Conservation (phyloP, 2,797 vertebrate genomes). For the Sternotherus odoratus region DNA sequence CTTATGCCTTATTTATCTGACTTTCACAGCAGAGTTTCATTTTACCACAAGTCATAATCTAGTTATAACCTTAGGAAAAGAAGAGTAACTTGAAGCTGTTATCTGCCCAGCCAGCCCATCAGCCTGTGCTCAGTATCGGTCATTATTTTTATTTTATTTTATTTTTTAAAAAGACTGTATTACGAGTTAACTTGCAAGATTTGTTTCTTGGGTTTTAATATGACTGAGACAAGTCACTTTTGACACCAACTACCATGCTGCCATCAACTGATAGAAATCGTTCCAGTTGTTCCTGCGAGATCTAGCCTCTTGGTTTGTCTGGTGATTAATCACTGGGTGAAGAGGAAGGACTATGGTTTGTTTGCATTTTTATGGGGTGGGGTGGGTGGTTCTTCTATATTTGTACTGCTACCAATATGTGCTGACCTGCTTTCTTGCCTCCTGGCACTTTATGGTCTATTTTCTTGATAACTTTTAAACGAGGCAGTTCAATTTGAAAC, state of each 20-base stretch:
- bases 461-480: neutral
- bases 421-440: neutral
- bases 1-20: neutral
- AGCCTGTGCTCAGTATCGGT: neutral
- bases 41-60: neutral
- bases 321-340: neutral
- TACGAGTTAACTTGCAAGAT: neutral
- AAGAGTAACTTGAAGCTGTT: neutral
- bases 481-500: too few species aligned
- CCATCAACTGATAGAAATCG: neutral
- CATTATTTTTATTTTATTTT: neutral
- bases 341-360: neutral
- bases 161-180: neutral
- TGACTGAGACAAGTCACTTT: neutral
- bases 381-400: neutral
- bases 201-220: conserved; percentile 1
- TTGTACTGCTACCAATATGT: neutral
- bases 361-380: neutral
- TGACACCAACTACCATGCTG: neutral
- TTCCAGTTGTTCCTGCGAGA: neutral
- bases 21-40: neutral
- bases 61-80: neutral
- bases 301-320: neutral
- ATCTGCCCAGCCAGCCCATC: neutral
- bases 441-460: neutral